Percentiles rank a stretch among this genome's conserved stretches.
Conservation (phyloP, 1,140 invertebrate species). For the Euborellia annulipes region DNA sequence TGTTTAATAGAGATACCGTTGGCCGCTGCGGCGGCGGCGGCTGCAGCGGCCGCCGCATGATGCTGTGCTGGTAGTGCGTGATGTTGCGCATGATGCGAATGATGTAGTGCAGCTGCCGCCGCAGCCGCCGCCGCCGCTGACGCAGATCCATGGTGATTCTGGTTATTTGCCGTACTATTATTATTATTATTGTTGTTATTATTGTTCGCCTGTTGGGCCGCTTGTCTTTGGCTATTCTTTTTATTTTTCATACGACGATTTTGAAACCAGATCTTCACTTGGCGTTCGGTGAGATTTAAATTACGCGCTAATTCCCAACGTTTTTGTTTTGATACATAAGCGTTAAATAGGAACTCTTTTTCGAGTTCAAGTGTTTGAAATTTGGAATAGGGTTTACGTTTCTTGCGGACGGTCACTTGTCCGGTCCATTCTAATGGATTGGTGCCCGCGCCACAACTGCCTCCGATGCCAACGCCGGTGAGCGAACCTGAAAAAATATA, state of each 20-base stretch:
- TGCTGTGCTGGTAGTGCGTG: slow-evolving; percentile 47
- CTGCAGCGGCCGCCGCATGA: slow-evolving; percentile 38
- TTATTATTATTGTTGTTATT: slow-evolving; percentile 58
- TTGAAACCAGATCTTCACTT: slow-evolving; percentile 91
- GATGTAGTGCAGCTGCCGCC: slow-evolving; percentile 30
- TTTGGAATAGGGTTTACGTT: slow-evolving; percentile 94
- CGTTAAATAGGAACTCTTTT: slow-evolving; percentile 92
- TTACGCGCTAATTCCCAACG: slow-evolving; percentile 89
- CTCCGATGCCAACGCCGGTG: slow-evolving; percentile 42
- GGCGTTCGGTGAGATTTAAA: slow-evolving; percentile 82
- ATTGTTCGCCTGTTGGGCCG: slow-evolving; percentile 57
- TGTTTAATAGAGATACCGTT: slow-evolving; percentile 39
- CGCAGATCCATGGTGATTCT: slow-evolving; percentile 8
- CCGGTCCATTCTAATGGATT: slow-evolving; percentile 86
- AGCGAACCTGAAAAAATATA: slow-evolving; percentile 35
- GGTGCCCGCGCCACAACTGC: slow-evolving; percentile 46
- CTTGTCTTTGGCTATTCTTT: slow-evolving; percentile 83
- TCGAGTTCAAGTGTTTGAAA: slow-evolving; percentile 92
- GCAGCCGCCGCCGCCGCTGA: slow-evolving; percentile 29
- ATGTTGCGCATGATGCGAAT: slow-evolving; percentile 42
- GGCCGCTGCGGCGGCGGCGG: slow-evolving; percentile 41
- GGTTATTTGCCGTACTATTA: slow-evolving; percentile 31
- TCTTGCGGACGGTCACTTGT: slow-evolving; percentile 83
- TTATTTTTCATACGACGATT: slow-evolving; percentile 99
- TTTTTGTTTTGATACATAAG: slow-evolving; percentile 94